Evolutionary conservation across 2,113 vertebrate species (phyloP), one percentile per base, ranked within the genome.

Genomic region (Peromyscus maniculatus): DNA sequence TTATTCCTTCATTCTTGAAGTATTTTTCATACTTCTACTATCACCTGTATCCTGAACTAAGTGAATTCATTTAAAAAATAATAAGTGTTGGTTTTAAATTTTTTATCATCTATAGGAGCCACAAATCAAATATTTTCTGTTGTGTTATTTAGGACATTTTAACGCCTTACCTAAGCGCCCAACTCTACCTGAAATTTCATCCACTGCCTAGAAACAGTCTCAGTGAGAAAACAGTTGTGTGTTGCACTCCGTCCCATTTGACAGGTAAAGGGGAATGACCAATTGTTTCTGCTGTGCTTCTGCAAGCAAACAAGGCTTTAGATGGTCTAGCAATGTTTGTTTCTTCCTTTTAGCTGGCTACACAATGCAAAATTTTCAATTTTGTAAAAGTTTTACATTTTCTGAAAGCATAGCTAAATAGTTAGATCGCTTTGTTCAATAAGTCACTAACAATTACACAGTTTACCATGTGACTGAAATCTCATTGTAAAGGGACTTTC

Each of bases 111-210:
- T 96, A 36, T 46, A 55, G 87, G 59, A 95, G 36, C 5, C 24
- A 74, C 49, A 79, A 52, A 95, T 92, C 78, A 95, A 87, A 39
- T 89, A 33, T 91, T 52, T 97, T 57, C 93, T 93, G n/a, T 57
- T 97, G 21, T 95, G 66, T 74, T 97, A 64, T 86, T 95, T 93
- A 97, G 79, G 74, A 94, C 89, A 96, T 96, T 97, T 98, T 87
- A 84, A 95, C 97, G 95, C 59, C 59, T 46, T 43, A 10, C 75
- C 95, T 97, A 91, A 89, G 88, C 62, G 82, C 96, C 93, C 91
- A 94, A 15, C 66, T 97, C 94, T 95, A 21, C 36, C 93, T 97
- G 93, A 84, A 86, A 95, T 84, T 46, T 88, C 79, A 69, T 43
- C 97, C 26, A 67, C 71, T 49, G 94, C 31, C 95, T 95, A 97